Base-by-base conservation (phyloP, 2,888 invertebrate genomes). In the Halocaridina rubra region DNA sequence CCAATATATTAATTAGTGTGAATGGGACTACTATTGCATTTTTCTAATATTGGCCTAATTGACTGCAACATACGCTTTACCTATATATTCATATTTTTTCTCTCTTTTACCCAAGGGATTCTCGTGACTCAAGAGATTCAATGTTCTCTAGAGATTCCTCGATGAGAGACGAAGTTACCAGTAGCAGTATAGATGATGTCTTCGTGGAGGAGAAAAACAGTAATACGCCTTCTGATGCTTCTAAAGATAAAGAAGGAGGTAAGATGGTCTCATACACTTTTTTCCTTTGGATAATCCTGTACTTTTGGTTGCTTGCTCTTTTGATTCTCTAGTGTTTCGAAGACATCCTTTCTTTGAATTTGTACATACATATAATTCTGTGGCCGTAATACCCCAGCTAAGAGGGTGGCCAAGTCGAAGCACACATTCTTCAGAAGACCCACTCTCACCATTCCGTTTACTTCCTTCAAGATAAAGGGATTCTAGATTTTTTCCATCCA, bases 81-180 rank as follows among this genome's bases (percentile, higher is more conserved):
- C n/a, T n/a, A n/a, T n/a, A n/a, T n/a, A n/a, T n/a, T n/a, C n/a
- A n/a, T n/a, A n/a, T n/a, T n/a, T n/a, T n/a, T n/a, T n/a, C n/a
- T 33, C 32, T 19, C 39, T 29, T 24, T 27, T 19, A 24, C 27
- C 13, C 1, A 69, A 82, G 82, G 29, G 71, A 76, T 13, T 81
- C 81, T 3, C 53, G 81, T 3, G 85, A 85, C 39, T 85, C 85
- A 8, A 71, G 81, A 10, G 85, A 85, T 81, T 85, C 85, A 3
- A 30, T 81, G 16, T 24, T 85, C n/a, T 85, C 85, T 2, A 81
- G 85, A 8, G 81, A 85, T 7, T 80, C 85, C 3, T 59, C 64
- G 4, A 82, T 61, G 33, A 46, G 77, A 8, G 85, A 85, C 13
- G 81, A 81, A 30, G 81, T 81, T 10, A 85, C 67, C 71, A 72